Base-by-base conservation (phyloP, 2,113 vertebrate genomes). In the Epinephelus moara region DNA sequence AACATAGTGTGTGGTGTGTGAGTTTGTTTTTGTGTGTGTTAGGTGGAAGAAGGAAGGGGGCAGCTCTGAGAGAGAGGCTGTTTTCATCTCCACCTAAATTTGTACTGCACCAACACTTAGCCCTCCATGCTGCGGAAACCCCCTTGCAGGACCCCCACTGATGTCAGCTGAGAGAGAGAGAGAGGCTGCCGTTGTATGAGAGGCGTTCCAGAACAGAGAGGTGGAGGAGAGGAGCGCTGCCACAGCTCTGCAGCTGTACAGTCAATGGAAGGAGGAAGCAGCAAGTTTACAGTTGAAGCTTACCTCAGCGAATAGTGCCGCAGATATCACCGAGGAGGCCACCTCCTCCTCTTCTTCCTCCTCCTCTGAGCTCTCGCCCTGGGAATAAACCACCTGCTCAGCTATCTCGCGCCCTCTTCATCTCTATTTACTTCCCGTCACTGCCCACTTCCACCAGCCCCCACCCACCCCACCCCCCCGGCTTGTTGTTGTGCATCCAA, bases 61-160 rank as follows among this genome's bases (percentile, higher is more conserved):
- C 27, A 67, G 70, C 14, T 13, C 50, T 52, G 63, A 76, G 62
- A 57, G 40, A 62, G 18, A 45, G 47, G 67, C 45, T 76, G 49
- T 64, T 82, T 71, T 86, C 69, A 76, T 13, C 59, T 82, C 60
- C 76, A 73, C 70, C 76, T 80, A 75, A 78, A 84, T 86, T 66
- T 23, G 64, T 70, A 12, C 78, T 83, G 79, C 80, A 76, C 72
- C 80, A 83, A 76, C 71, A 52, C 71, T 25, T 63, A 85, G 56
- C 23, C n/a, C 25, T 85, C 62, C 81, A 55, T 3, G 61, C 91
- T 25, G 85, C 93, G 93, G 94, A 91, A 95, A 50, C 94, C 95
- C 96, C 97, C 91, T 94, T 93, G 42, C 86, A 33, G 96, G 95
- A 94, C 88, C 96, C 96, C 96, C 92, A 85, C 86, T 95, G 96